Conservation (phyloP, 2,888 invertebrate species). For the Syrista parreyssii region DNA sequence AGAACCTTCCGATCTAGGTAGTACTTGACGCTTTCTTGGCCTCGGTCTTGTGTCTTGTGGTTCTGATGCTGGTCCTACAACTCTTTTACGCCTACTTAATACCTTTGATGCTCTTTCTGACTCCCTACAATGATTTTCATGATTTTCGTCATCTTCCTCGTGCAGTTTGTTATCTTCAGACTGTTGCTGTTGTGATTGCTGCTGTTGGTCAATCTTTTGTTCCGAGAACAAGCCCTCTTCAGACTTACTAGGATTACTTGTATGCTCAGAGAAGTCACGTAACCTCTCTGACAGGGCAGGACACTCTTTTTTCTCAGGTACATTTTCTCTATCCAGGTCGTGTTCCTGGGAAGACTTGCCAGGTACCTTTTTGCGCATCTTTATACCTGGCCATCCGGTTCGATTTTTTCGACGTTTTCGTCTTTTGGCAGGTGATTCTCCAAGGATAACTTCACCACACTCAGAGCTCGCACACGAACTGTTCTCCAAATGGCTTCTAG, state of each 20-base stretch:
- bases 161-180: constrained; percentile 20
- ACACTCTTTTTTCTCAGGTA: constrained; percentile 57
- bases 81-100: not conserved
- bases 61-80: not conserved
- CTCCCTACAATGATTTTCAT: constrained; percentile 10
- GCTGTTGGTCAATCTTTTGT: constrained; percentile 59
- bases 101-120: not conserved
- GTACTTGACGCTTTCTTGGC: not conserved
- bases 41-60: not conserved
- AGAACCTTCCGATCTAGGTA: not conserved
- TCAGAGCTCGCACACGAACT: constrained; percentile 63
- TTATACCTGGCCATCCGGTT: constrained; percentile 81
- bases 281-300: constrained; percentile 17
- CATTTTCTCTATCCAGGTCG: constrained; percentile 30
- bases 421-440: constrained; percentile 63
- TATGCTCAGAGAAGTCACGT: constrained; percentile 10
- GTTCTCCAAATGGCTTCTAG: constrained; percentile 53
- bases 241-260: not conserved
- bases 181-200: constrained; percentile 29
- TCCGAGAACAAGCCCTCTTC: constrained; percentile 34
- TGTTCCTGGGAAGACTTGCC: constrained; percentile 35
- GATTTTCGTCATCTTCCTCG: constrained; percentile 52
- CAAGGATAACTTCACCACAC: constrained; percentile 51
- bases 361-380: constrained; percentile 52
- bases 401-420: constrained; percentile 79